phyloP scores from a whole-genome alignment of 2,888 invertebrate genomes.

The Prosapia bicincta region DNA sequence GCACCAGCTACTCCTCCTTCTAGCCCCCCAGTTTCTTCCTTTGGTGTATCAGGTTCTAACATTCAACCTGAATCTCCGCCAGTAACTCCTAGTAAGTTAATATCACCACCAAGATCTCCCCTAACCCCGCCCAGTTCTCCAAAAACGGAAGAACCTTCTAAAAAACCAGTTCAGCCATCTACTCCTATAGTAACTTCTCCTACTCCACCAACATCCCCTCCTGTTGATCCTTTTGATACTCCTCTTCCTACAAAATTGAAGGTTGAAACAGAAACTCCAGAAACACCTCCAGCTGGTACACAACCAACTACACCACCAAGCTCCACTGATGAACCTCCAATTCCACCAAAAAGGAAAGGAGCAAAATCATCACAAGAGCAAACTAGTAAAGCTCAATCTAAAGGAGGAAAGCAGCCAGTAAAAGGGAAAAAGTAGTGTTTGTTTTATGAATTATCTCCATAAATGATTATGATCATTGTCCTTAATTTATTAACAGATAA shows the following conservation, averaged over 20 bases:
- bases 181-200: slow-evolving; percentile 31
- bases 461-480: slow-evolving; percentile 20
- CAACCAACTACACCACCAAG: background rate
- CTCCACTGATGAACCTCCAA: slow-evolving; percentile 35
- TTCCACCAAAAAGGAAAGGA: slow-evolving; percentile 38
- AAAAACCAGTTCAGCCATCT: slow-evolving; percentile 32
- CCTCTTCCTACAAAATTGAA: slow-evolving; percentile 16
- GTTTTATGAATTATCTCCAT: background rate
- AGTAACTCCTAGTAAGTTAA: slow-evolving; percentile 12
- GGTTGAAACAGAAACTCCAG: slow-evolving; percentile 41
- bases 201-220: slow-evolving; percentile 26
- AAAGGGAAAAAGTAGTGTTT: slow-evolving; percentile 30
- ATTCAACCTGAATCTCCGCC: slow-evolving; percentile 22
- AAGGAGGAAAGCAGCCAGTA: slow-evolving; percentile 22
- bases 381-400: slow-evolving; percentile 9
- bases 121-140: slow-evolving; percentile 13
- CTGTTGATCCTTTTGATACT: slow-evolving; percentile 13
- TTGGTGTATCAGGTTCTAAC: slow-evolving; percentile 33
- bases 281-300: slow-evolving; percentile 20
- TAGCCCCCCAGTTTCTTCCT: background rate
- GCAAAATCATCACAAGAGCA: slow-evolving; percentile 21
- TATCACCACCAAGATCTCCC: slow-evolving; percentile 32
- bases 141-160: slow-evolving; percentile 18
- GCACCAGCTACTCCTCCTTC: slow-evolving; percentile 1
- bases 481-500: slow-evolving; percentile 22